Percentiles rank a stretch among this genome's conserved stretches.
These are phyloP conservation scores for Enteromius thamalakanensis DNA, from an alignment of 2,797 vertebrate genomes.

Conservation along the genomic window DNA sequence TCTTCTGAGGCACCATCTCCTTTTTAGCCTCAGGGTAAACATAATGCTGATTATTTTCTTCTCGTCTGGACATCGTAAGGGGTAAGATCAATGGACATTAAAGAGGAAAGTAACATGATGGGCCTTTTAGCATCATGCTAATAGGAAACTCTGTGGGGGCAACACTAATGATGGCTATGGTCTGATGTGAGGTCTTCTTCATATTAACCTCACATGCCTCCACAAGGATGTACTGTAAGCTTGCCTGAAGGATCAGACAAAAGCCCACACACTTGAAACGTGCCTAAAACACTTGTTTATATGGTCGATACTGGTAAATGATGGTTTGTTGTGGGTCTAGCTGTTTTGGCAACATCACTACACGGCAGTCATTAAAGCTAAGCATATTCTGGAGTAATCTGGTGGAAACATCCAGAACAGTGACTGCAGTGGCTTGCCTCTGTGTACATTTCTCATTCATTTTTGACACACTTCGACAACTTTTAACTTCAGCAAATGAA, in stretches of 20 bases:
- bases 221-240: background rate
- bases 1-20: constrained; percentile 38
- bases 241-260: constrained; percentile 9
- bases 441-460: background rate
- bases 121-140: constrained; percentile 26
- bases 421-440: background rate
- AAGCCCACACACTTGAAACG: constrained; percentile 5
- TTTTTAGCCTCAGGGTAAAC: constrained; percentile 54
- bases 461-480: background rate
- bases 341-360: background rate
- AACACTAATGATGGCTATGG: constrained; percentile 14
- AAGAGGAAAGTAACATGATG: constrained; percentile 11
- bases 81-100: constrained; percentile 49
- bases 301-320: background rate
- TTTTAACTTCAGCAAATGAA: constrained; percentile 1
- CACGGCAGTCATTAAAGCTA: background rate
- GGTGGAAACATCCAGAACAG: background rate
- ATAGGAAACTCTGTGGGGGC: constrained; percentile 28
- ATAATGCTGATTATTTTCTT: constrained; percentile 52
- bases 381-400: background rate
- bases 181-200: constrained; percentile 22
- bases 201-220: constrained; percentile 19
- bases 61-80: constrained; percentile 35
- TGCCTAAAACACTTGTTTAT: background rate
- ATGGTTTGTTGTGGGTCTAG: background rate